These are phyloP conservation scores for Parelbella ahira DNA, from an alignment of 2,888 invertebrate genomes.

Conservation along the genomic window DNA sequence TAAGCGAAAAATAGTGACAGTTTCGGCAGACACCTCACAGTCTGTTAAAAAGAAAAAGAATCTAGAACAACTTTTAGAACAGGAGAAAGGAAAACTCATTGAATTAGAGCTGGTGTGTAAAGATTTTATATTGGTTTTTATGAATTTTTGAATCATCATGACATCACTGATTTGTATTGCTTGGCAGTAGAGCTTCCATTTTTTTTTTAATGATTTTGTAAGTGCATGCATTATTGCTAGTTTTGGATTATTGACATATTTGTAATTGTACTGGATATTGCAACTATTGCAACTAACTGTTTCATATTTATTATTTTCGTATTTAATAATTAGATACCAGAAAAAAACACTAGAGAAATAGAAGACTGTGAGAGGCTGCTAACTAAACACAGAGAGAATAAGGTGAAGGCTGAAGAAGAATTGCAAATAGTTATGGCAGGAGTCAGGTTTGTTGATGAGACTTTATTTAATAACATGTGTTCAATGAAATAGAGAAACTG, in stretches of 20 bases:
- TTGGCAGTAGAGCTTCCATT: too few species aligned
- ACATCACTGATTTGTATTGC: too few species aligned
- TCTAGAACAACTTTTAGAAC: constrained; percentile 83
- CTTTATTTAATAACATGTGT: too few species aligned
- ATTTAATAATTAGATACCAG: constrained; percentile 84
- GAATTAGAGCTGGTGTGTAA: constrained; percentile 70
- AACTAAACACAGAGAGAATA: constrained; percentile 76
- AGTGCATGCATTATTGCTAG: too few species aligned
- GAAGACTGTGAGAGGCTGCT: constrained; percentile 82
- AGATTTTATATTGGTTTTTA: too few species aligned
- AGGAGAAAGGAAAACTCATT: constrained; percentile 84
- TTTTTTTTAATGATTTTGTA: too few species aligned
- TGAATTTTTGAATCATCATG: too few species aligned
- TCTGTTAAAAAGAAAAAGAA: constrained; percentile 88
- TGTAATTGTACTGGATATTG: too few species aligned
- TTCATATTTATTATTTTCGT: too few species aligned
- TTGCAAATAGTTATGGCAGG: constrained; percentile 81
- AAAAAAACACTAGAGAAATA: constrained; percentile 86
- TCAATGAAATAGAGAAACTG: too few species aligned
- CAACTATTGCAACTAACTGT: too few species aligned
- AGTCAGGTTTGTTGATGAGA: constrained; percentile 80
- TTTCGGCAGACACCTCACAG: constrained; percentile 84
- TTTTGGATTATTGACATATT: too few species aligned
- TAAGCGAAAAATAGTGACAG: constrained; percentile 83
- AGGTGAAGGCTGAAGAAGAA: constrained; percentile 79